Evolutionary conservation across 2,113 vertebrate genomes (phyloP), one percentile per base, ranked within the genome.

Genomic region (Phrynosoma blainvillii): DNA sequence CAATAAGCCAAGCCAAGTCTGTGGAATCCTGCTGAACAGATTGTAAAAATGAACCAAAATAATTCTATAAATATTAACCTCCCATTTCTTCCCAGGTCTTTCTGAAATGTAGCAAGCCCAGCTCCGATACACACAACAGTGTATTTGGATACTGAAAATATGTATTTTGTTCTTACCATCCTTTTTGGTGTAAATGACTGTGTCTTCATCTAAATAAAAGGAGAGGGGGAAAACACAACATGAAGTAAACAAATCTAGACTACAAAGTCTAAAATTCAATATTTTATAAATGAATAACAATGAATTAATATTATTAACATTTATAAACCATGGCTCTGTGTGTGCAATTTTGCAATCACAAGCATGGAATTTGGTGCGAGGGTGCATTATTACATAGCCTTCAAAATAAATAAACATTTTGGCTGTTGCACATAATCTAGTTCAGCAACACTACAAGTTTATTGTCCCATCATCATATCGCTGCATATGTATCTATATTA

Each of bases 191-290:
- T 81, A 71, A 88, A 87, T 0, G 94, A 91, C 16, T 97, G 92
- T 5, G 97, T 94, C 92, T 95, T 96, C 97, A 98, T 97, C 98
- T 98, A 94, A 30, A 89, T 0, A 83, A 89, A 94, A 56, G 20
- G 18, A 62, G 56, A 87, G 47, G 87, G 54, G 0, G 84, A 18
- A 89, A 87, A n/a, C 84, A 81, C 68, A 90, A 14, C 4, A 88
- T 84, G 89, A 91, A 82, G 36, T n/a, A 68, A 21, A 21, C 30
- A n/a, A 8, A 66, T 66, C 16, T 0, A 81, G 11, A 21, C 54
- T 4, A 11, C 56, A 92, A 88, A 82, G 8, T 71, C 8, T 18
- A 36, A 88, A 82, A 86, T 47, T 2, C 16, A 30, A 32, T 89
- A 79, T 12, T 12, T 25, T 85, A 82, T 73, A 32, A 84, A 83